A percentile compares a stretch with the other conserved stretches of the same genome.
Evolutionary conservation across 2,113 vertebrate genomes (phyloP).

Genomic region (Burhinus bistriatus): DNA sequence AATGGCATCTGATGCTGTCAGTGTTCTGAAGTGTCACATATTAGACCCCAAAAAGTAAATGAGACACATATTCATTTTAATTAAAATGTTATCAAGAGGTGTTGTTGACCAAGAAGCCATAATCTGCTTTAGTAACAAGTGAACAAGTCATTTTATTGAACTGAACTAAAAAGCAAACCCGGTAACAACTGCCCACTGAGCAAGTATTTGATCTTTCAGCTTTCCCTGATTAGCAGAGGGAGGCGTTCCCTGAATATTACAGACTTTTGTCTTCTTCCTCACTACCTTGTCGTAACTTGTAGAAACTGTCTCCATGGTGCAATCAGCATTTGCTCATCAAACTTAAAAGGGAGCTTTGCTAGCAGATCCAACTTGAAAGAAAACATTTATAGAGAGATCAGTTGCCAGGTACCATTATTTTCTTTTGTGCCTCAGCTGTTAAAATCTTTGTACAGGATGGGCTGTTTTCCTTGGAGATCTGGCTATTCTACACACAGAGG

Average conservation of each 20-base stretch:
- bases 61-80: slow-evolving; percentile 45
- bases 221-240: slow-evolving; percentile 47
- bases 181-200: slow-evolving; percentile 50
- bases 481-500: neutral
- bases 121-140: slow-evolving; percentile 37
- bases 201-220: slow-evolving; percentile 57
- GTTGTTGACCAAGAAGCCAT: slow-evolving; percentile 51
- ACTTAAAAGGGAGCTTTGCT: slow-evolving; percentile 40
- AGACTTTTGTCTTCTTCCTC: slow-evolving; percentile 19
- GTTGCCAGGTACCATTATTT: slow-evolving; percentile 8
- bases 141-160: slow-evolving; percentile 53
- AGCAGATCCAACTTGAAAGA: slow-evolving; percentile 19
- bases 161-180: slow-evolving; percentile 36
- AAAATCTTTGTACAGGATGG: neutral
- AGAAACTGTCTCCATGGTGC: slow-evolving; percentile 39
- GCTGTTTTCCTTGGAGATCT: neutral
- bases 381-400: neutral
- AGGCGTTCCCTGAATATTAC: slow-evolving; percentile 8
- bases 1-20: neutral
- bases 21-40: neutral
- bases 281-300: neutral
- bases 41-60: slow-evolving; percentile 27
- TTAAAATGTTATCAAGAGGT: slow-evolving; percentile 56
- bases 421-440: neutral
- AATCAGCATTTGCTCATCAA: slow-evolving; percentile 40